Base-by-base conservation (phyloP, 2,797 vertebrate species). In the Melanotaenia maccullochi region DNA sequence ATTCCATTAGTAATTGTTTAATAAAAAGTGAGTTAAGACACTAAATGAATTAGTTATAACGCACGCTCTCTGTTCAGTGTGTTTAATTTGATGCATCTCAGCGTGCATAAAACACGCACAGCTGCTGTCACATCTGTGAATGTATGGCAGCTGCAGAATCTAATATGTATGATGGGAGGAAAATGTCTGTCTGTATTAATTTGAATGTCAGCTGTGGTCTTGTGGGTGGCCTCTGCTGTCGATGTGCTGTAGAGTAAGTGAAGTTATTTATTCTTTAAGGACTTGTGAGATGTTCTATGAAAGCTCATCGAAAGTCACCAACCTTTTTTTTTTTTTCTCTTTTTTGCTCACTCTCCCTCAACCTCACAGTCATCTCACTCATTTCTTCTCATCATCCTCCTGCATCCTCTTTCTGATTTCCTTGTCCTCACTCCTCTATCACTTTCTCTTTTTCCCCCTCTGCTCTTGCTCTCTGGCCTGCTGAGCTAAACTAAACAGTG, bases 101-200 rank as follows among this genome's bases (percentile, higher is more conserved):
- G 74, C 32, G 32, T 72, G 81, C 78, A 71, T 57, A 18, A 85
- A 68, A 73, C 24, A 40, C 78, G 72, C 87, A 49, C 89, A 90
- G 87, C 90, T 90, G 89, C 79, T 59, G 82, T 81, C 85, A 89
- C 89, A 90, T 91, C 85, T 89, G 88, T 20, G 71, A 16, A 14
- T 75, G 76, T 82, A 71, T 71, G 85, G 76, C 89, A 87, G 84
- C 82, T 89, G 86, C 81, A 76, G 25, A 30, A 83, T 79, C 78
- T 84, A 87, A 79, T 87, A 82, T 89, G 88, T 82, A 87, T 75
- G 76, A 83, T 13, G 52, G 60, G 49, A 81, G 73, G 65, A 82
- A 82, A 75, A 70, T 68, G 56, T 70, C 82, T 55, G 82, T 72
- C 71, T 68, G 70, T 69, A 77, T 87, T 87, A 78, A 86, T 87